These are phyloP conservation scores for Bellardia pandia DNA, from an alignment of 2,888 invertebrate species.

Conservation along the genomic window DNA sequence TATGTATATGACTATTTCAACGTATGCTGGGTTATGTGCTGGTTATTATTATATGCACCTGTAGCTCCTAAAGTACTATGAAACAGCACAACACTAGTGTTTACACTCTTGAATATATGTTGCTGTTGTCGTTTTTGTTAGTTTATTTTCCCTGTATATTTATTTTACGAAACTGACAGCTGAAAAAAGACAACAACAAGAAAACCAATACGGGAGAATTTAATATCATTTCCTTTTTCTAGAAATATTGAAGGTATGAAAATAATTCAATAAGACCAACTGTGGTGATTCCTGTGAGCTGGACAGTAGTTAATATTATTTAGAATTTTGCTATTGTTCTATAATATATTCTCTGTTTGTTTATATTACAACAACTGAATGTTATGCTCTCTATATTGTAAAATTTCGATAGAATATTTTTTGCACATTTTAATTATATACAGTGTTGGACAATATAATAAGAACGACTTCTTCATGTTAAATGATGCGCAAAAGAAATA, in stretches of 20 bases:
- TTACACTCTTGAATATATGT: constrained; percentile 24
- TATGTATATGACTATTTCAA: background rate
- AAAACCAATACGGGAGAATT: constrained; percentile 24
- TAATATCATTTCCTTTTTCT: constrained; percentile 15
- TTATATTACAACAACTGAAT: too few species aligned
- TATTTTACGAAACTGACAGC: constrained; percentile 13
- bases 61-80: constrained; percentile 43
- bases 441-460: too few species aligned
- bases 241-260: background rate
- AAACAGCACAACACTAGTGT: constrained; percentile 25
- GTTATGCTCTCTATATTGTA: too few species aligned
- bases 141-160: constrained; percentile 17
- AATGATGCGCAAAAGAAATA: too few species aligned
- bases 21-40: background rate
- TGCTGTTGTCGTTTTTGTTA: background rate
- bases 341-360: too few species aligned
- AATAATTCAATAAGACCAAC: background rate
- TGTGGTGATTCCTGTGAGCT: too few species aligned
- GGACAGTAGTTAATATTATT: too few species aligned
- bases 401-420: too few species aligned
- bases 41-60: constrained; percentile 42
- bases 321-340: too few species aligned
- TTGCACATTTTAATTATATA: too few species aligned
- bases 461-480: too few species aligned
- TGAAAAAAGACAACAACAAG: constrained; percentile 8